These are phyloP conservation scores for Coelopa pilipes DNA, from an alignment of 2,888 invertebrate species.

Conservation along the genomic window DNA sequence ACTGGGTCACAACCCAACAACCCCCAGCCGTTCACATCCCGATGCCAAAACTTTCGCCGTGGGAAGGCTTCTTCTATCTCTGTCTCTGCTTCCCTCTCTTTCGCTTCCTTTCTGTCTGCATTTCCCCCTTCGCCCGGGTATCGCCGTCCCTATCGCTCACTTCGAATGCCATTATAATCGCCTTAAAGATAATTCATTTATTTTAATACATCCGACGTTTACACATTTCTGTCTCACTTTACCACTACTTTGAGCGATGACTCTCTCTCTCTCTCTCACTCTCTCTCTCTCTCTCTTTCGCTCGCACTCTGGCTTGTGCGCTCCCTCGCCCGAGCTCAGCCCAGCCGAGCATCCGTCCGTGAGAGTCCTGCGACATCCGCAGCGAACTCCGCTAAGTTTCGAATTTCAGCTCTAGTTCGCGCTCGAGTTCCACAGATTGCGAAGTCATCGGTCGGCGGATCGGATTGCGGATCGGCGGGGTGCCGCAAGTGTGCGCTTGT, in stretches of 20 bases:
- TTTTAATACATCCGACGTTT: slow-evolving; percentile 50
- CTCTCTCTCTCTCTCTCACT: slow-evolving; percentile 4
- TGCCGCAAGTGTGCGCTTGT: no score
- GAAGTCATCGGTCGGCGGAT: not conserved
- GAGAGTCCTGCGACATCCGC: not conserved
- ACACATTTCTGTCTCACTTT: no score
- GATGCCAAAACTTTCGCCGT: slow-evolving; percentile 1
- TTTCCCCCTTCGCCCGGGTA: not conserved
- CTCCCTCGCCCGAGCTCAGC: not conserved
- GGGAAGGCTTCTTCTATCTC: not conserved
- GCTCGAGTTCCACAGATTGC: slow-evolving; percentile 14
- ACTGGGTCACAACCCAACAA: not conserved
- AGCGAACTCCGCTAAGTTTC: slow-evolving; percentile 22
- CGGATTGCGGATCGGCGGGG: not conserved
- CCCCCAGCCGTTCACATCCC: not conserved
- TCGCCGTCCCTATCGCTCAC: not conserved
- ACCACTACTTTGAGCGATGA: no score
- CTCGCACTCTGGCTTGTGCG: not conserved
- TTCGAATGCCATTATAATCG: slow-evolving; percentile 38
- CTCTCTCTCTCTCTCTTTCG: not conserved
- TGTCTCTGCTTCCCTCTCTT: not conserved
- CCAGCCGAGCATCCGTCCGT: not conserved
- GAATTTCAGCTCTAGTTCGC: slow-evolving; percentile 30
- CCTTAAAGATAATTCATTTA: slow-evolving; percentile 55
- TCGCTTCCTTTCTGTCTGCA: not conserved